Percentiles rank a stretch among this genome's conserved stretches.
Evolutionary conservation across 2,113 vertebrate genomes (phyloP).

Genomic region (Uropsilus gracilis): DNA sequence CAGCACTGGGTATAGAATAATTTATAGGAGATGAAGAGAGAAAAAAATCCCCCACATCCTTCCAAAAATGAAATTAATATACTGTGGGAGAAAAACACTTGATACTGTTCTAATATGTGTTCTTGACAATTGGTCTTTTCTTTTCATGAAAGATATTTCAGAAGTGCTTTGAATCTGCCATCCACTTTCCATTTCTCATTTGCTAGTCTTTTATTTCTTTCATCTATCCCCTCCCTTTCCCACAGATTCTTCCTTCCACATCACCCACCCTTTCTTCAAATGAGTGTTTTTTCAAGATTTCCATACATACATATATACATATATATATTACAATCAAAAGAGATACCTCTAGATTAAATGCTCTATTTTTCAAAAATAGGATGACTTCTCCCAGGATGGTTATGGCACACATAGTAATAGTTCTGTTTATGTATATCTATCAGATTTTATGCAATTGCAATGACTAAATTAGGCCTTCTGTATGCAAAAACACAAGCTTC

Average conservation of each 20-base stretch:
- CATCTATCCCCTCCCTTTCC: not conserved
- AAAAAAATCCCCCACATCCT: not conserved
- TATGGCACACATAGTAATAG: not conserved
- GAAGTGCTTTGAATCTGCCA: not conserved
- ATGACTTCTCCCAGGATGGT: not conserved
- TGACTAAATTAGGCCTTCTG: conserved; percentile 42
- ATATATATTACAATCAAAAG: not conserved
- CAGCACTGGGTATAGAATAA: conserved; percentile 19
- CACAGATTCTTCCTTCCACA: not conserved
- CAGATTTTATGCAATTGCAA: conserved; percentile 19
- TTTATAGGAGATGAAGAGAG: conserved; percentile 15
- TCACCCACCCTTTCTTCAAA: not conserved
- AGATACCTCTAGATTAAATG: not conserved
- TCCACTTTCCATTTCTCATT: conserved; percentile 48
- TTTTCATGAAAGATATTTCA: conserved; percentile 43
- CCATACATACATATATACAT: not conserved
- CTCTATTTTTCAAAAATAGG: conserved; percentile 19
- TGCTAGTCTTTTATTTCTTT: conserved; percentile 53
- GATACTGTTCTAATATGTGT: conserved; percentile 40
- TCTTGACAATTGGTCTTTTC: conserved; percentile 59
- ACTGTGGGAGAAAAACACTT: conserved; percentile 37
- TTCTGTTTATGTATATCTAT: conserved; percentile 30
- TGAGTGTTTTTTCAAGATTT: not conserved
- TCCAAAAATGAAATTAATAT: conserved; percentile 67
- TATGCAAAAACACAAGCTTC: conserved; percentile 30